Evolutionary conservation across 2,888 invertebrate species (phyloP), one percentile per base, ranked within the genome.

Genomic region (Protula sp.): DNA sequence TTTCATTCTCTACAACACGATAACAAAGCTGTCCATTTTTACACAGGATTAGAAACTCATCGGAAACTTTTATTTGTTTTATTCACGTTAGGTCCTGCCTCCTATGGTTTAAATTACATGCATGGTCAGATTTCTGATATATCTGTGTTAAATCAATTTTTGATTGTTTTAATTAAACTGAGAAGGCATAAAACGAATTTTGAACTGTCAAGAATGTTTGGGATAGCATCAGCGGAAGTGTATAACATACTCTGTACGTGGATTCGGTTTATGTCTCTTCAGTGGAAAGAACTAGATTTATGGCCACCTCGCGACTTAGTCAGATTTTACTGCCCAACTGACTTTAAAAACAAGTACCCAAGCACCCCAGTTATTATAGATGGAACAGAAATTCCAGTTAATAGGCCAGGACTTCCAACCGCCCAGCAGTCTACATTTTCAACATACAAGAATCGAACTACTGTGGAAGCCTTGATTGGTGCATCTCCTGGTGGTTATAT

Each of bases 381-480:
- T 64, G 66, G 69, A 24, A 69, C 67, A 27, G 69, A 72, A 58
- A 67, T 64, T 29, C 69, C 70, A 22, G 55, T 71, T 4, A 63
- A 66, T 51, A 70, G 65, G 55, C 66, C 69, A 50, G 60, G 61
- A 51, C 30, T 54, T 5, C 64, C 66, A 19, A 51, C 30, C 3
- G 58, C 65, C n/a, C 70, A 72, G 38, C 68, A 67, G 47, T n/a
- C n/a, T n/a, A n/a, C n/a, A n/a, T n/a, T n/a, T n/a, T n/a, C n/a
- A n/a, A n/a, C n/a, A n/a, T n/a, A 69, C 53, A 70, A 70, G 57
- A 70, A 72, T 48, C 55, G 68, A 24, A 70, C 69, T 29, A 70
- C 70, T 26, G 60, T 67, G 0, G 70, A 70, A 60, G 54, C 65
- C 57, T 58, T 64, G 4, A 55, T 57, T 45, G 70, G 69, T 3